Conservation (phyloP, 53 echinoderm and acorn worm genomes). For the Astropecten irregularis region DNA sequence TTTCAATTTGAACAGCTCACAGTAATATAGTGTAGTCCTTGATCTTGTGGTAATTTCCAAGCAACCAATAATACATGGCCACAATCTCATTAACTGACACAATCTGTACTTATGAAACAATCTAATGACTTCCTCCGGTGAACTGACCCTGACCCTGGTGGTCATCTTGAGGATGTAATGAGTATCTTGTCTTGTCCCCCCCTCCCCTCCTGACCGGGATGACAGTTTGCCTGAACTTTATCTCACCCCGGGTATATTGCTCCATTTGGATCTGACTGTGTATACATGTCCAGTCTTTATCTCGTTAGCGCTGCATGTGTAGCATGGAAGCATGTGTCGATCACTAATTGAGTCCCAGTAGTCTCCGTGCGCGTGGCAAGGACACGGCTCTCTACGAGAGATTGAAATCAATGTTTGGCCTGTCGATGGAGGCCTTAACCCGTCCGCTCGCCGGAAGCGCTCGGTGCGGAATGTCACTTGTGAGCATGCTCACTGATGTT, state of each 20-base stretch:
- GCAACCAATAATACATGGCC: background rate
- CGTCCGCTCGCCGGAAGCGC: background rate
- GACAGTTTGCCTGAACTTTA: background rate
- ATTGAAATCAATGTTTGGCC: slow-evolving; percentile 22
- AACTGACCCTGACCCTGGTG: slow-evolving; percentile 23
- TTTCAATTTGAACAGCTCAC: background rate
- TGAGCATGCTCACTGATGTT: slow-evolving; percentile 42
- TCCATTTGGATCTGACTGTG: background rate
- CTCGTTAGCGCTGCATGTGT: slow-evolving; percentile 17
- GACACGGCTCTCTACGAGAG: background rate
- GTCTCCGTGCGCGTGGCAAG: slow-evolving; percentile 7
- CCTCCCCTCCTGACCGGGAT: no score
- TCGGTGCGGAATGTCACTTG: background rate
- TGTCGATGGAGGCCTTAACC: slow-evolving; percentile 9
- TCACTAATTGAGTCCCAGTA: slow-evolving; percentile 21
- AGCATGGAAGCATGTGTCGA: slow-evolving; percentile 22
- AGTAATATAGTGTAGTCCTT: background rate
- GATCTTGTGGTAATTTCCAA: background rate
- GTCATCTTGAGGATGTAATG: background rate
- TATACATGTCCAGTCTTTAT: slow-evolving; percentile 46
- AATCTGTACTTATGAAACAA: background rate
- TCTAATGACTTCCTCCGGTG: background rate
- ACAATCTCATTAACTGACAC: slow-evolving; percentile 2
- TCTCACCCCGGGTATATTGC: background rate
- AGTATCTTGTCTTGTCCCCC: background rate